phyloP scores from a whole-genome alignment of 2,888 invertebrate genomes.

The Cremastinae sp. region DNA sequence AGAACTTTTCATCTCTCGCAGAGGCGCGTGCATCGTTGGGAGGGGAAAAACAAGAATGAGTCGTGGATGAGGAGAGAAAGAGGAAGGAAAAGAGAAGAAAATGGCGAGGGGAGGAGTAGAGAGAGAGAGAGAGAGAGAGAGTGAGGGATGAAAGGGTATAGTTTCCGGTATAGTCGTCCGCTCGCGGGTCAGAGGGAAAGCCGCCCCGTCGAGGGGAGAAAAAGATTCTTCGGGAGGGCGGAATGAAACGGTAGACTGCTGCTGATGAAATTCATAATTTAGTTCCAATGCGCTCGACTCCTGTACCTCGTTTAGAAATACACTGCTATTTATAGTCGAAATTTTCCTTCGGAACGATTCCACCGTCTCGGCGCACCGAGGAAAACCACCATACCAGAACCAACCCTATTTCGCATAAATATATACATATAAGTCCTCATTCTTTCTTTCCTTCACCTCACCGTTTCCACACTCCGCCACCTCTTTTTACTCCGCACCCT shows the following conservation, averaged over 20 bases:
- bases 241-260: slow-evolving; percentile 80
- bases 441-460: slow-evolving; percentile 34
- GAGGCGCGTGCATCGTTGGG: slow-evolving; percentile 33
- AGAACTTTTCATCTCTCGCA: slow-evolving; percentile 74
- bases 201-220: slow-evolving; percentile 42
- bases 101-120: slow-evolving; percentile 56
- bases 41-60: slow-evolving; percentile 32
- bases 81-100: slow-evolving; percentile 27
- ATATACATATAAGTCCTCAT: slow-evolving; percentile 37
- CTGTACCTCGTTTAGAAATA: slow-evolving; percentile 80
- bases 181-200: slow-evolving; percentile 25
- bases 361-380: slow-evolving; percentile 59
- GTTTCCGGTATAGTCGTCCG: slow-evolving; percentile 51
- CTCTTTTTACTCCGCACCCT: not conserved
- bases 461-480: slow-evolving; percentile 19
- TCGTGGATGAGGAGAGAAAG: slow-evolving; percentile 23
- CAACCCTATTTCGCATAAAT: slow-evolving; percentile 16
- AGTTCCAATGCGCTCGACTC: slow-evolving; percentile 80
- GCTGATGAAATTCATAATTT: slow-evolving; percentile 81
- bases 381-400: slow-evolving; percentile 46
- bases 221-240: slow-evolving; percentile 69
- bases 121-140: slow-evolving; percentile 40
- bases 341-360: slow-evolving; percentile 77
- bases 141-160: slow-evolving; percentile 51
- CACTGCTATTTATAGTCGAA: slow-evolving; percentile 81